Base-by-base conservation (phyloP, 1,140 invertebrate genomes). In the Physella acuta region DNA sequence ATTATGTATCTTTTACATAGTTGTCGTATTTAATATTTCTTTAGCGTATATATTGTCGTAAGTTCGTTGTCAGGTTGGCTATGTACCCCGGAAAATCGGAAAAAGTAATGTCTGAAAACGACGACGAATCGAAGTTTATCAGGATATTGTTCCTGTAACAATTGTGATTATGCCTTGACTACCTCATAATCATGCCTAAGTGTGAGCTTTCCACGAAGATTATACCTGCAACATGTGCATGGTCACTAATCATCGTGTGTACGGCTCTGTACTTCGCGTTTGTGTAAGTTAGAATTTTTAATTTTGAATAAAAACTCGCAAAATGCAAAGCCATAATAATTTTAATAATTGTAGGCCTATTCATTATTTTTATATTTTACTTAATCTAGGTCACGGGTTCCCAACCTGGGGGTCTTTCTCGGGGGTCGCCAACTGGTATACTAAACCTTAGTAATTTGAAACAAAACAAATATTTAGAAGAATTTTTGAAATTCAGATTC, bases 241-340 rank as follows among this genome's bases (percentile, higher is more conserved):
- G 96, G 96, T 90, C 91, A 72, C 88, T 98, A 79, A 88, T 98
- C 75, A 87, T 98, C 79, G 90, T 90, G 79, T 93, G 94, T 73
- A 97, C 95, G 75, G 90, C 90, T 79, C 88, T 95, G 75, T 98
- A 98, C 90, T 98, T 97, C 88, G 93, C 92, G 86, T 97, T 93
- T 87, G 93, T 95, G 94, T 97, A 89, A 95, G 94, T 94, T 71
- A 58, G 36, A 34, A 51, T 36, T 60, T n/a, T n/a, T n/a, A n/a
- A n/a, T n/a, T n/a, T n/a, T n/a, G n/a, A n/a, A n/a, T n/a, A n/a
- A n/a, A n/a, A n/a, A n/a, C n/a, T n/a, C n/a, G n/a, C n/a, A n/a
- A n/a, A n/a, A n/a, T n/a, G n/a, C n/a, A n/a, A n/a, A n/a, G n/a
- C n/a, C n/a, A n/a, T n/a, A n/a, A n/a, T n/a, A n/a, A n/a, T n/a